phyloP scores from a whole-genome alignment of 2,888 invertebrate genomes.

The Drosophila siamana region DNA sequence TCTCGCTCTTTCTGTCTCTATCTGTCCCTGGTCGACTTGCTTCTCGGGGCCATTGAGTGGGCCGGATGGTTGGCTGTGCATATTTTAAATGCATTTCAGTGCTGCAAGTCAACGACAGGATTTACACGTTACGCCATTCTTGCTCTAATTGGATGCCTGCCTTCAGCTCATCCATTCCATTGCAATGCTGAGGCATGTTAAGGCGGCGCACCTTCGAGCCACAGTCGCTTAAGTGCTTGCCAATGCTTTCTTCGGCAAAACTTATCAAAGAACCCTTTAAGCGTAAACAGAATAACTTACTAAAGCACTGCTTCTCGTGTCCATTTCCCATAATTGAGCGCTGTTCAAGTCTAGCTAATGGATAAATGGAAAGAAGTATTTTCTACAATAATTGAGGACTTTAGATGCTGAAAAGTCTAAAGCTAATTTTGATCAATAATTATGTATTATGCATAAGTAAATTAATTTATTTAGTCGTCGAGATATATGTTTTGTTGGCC shows the following conservation, averaged over 20 bases:
- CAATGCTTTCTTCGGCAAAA: constrained; percentile 17
- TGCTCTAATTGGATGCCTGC: constrained; percentile 73
- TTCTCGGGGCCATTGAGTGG: neutral
- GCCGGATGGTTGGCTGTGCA: constrained; percentile 25
- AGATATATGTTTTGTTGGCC: neutral
- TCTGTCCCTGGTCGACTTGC: neutral
- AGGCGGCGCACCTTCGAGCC: constrained; percentile 20
- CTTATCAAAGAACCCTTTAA: constrained; percentile 13
- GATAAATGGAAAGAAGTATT: neutral
- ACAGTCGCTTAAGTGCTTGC: constrained; percentile 38
- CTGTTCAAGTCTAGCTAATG: neutral
- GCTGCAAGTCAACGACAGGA: constrained; percentile 62
- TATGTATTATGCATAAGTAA: no score
- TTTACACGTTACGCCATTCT: constrained; percentile 79
- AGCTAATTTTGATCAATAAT: neutral
- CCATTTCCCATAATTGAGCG: neutral
- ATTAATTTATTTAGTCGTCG: no score
- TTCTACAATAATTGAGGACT: neutral
- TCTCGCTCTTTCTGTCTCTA: constrained; percentile 6
- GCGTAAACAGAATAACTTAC: constrained; percentile 10
- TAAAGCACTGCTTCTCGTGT: constrained; percentile 3
- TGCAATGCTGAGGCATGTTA: constrained; percentile 38
- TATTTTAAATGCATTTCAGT: constrained; percentile 74
- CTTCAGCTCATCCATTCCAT: constrained; percentile 47
- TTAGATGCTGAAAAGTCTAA: neutral